Evolutionary conservation across 2,113 vertebrate genomes (phyloP).

Genomic region (Orthonyx spaldingii): DNA sequence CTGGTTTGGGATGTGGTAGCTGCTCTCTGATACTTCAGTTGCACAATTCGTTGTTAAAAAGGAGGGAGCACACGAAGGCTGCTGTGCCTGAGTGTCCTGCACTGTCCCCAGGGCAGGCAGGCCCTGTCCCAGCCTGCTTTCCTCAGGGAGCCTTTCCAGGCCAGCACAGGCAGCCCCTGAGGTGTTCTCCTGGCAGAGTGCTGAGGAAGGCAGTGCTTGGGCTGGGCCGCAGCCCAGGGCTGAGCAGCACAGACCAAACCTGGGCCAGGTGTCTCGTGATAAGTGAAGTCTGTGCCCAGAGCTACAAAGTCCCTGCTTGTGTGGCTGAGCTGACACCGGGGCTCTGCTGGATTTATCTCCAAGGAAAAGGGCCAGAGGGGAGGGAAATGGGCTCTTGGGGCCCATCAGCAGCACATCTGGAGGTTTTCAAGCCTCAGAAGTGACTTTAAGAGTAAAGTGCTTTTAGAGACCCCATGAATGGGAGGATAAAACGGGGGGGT

Average conservation of each 20-base stretch:
- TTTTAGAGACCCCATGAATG: rapidly evolving
- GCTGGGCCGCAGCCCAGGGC: background rate
- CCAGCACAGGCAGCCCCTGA: background rate
- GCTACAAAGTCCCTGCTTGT: background rate
- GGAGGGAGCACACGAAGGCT: background rate
- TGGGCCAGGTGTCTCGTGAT: background rate
- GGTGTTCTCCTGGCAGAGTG: background rate
- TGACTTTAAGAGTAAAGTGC: background rate
- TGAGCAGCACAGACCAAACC: background rate
- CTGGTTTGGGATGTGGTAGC: background rate
- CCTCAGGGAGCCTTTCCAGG: background rate
- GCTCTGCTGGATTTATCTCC: background rate
- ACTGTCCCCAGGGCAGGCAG: rapidly evolving
- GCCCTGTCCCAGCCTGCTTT: background rate
- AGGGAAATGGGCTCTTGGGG: background rate
- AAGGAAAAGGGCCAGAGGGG: background rate
- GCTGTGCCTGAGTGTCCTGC: background rate
- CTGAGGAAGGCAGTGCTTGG: background rate
- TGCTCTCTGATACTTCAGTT: rapidly evolving
- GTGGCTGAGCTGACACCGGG: background rate
- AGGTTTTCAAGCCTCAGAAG: background rate
- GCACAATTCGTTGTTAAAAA: rapidly evolving
- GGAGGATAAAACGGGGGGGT: background rate
- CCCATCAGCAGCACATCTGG: background rate
- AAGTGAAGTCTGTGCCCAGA: background rate